Evolutionary conservation across 2,113 vertebrate species (phyloP), one percentile per base, ranked within the genome.

Genomic region (Heterocephalus glaber): DNA sequence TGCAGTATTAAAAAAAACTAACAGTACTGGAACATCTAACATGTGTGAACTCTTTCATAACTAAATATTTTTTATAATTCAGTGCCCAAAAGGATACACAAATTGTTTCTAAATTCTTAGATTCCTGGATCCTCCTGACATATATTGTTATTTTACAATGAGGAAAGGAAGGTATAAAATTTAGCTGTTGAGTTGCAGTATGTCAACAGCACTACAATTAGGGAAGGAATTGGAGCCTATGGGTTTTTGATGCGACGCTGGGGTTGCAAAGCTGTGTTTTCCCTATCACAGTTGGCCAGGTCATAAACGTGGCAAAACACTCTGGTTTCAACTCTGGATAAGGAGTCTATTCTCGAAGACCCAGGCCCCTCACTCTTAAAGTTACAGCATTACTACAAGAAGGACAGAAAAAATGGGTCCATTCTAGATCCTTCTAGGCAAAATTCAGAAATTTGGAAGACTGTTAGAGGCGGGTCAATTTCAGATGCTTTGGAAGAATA

Each of bases 361-460:
- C n/a, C 47, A 66, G 33, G 1, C 26, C 2, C 20, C 33, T 77
- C 19, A 79, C 9, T 30, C 61, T 65, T 41, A 56, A 86, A 89
- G 60, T 65, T 41, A 61, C n/a, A 58, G n/a, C 16, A 87, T 49
- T 90, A 70, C 24, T 81, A 41, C 35, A 83, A n/a, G 4, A 83
- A n/a, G 4, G 35, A 14, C 47, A 92, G 41, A 63, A 79, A 91
- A 85, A 85, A n/a, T 10, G 87, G 38, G 41, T 24, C 26, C 33
- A 35, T 17, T 35, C 35, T 30, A 91, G 49, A 20, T 38, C 47
- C 47, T 49, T 49, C 24, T 20, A 89, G 44, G 41, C 80, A 92
- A 87, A 93, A 90, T 52, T 65, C 60, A 93, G 33, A 92, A 54
- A 91, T 61, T 13, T 77, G 28, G n/a, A 83, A 60, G 41, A 72